Evolutionary conservation across 2,113 vertebrate genomes (phyloP).

Genomic region (Trachemys scripta): DNA sequence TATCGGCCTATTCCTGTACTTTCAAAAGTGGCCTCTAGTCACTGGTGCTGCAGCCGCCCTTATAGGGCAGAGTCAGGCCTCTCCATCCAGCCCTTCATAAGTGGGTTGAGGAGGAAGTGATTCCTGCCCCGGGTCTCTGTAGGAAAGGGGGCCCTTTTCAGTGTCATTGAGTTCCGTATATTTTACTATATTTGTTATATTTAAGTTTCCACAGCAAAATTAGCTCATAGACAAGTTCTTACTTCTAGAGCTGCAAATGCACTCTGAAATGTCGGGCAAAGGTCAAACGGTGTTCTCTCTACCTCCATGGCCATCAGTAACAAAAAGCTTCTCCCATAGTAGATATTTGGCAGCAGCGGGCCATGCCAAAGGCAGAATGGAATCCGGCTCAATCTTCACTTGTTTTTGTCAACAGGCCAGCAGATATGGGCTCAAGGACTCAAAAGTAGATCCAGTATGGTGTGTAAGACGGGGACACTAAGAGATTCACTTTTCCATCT

Average conservation of each 20-base stretch:
- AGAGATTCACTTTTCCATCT: background rate
- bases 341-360: background rate
- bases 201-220: background rate
- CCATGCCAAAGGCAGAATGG: background rate
- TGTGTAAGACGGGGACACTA: background rate
- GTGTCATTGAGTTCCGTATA: rapidly evolving
- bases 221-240: rapidly evolving
- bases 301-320: background rate
- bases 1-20: background rate
- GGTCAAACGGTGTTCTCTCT: rapidly evolving
- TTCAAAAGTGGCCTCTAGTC: rapidly evolving
- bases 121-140: background rate
- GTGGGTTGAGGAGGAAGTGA: background rate
- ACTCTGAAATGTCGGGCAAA: background rate
- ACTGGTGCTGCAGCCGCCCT: background rate
- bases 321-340: background rate
- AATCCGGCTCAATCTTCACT: background rate
- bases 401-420: background rate
- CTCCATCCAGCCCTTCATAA: background rate
- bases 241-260: background rate
- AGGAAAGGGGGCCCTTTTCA: background rate
- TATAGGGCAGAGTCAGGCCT: background rate
- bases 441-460: background rate
- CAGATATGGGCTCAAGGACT: background rate
- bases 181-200: background rate